A percentile compares a stretch with the other conserved stretches of the same genome.
Evolutionary conservation across 1,140 invertebrate genomes (phyloP).

Genomic region (Coelopa frigida): DNA sequence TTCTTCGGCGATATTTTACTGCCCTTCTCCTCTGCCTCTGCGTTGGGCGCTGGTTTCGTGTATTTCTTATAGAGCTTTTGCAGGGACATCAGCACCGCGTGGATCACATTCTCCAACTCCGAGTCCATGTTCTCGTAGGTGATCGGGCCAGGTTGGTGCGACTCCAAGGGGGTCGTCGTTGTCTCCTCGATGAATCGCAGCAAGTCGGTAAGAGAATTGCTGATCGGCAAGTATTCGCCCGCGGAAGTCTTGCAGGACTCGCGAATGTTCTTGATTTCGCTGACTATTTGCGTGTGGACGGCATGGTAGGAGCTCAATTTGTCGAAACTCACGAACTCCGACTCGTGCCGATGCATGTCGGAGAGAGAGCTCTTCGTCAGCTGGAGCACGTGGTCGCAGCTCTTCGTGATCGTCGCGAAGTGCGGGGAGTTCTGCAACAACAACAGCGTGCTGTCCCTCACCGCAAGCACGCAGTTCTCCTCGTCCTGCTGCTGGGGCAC

Average conservation of each 20-base stretch:
- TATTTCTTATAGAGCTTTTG: constrained; percentile 66
- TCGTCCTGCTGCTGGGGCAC: constrained; percentile 15
- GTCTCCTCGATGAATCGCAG: constrained; percentile 8
- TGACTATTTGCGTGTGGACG: constrained; percentile 17
- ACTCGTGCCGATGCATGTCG: constrained; percentile 14
- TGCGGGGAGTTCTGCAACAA: constrained; percentile 4
- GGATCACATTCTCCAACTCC: constrained; percentile 51
- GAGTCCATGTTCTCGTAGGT: constrained; percentile 23
- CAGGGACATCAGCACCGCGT: constrained; percentile 55
- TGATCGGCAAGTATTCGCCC: constrained; percentile 25
- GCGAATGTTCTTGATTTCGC: constrained; percentile 17
- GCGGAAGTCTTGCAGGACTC: constrained; percentile 7
- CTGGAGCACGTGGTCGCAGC: constrained; percentile 16
- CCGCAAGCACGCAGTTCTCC: neutral
- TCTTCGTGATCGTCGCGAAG: constrained; percentile 12
- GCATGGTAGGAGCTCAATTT: constrained; percentile 15
- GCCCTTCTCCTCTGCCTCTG: neutral
- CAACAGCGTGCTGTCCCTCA: constrained; percentile 1
- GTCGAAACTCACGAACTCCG: constrained; percentile 19
- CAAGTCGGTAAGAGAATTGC: constrained; percentile 25
- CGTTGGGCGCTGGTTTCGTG: constrained; percentile 1
- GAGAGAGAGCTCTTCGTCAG: constrained; percentile 16
- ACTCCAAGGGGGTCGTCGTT: neutral
- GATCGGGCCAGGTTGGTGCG: neutral
- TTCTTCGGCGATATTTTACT: too few species aligned